These are phyloP conservation scores for Condylura cristata DNA, from an alignment of 2,113 vertebrate genomes.

Conservation along the genomic window DNA sequence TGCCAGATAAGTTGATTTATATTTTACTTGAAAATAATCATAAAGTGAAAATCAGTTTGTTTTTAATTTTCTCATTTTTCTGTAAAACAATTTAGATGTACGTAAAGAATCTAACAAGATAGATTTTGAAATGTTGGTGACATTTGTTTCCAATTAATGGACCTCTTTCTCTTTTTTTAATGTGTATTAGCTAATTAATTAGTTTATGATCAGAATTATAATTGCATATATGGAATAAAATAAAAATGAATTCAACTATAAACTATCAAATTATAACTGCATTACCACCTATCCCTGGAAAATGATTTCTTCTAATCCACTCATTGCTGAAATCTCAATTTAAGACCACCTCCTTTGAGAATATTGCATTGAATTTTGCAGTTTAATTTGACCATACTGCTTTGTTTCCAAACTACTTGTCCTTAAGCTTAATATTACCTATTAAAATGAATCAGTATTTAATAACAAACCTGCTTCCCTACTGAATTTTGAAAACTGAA, in stretches of 20 bases:
- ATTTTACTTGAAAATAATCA: slow-evolving; percentile 14
- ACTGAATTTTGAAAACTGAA: slow-evolving; percentile 8
- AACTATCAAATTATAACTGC: not conserved
- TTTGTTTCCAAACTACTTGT: not conserved
- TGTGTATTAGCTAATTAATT: not conserved
- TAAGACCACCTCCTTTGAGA: not conserved
- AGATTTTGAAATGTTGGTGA: not conserved
- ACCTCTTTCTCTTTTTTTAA: not conserved
- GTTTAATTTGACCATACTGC: not conserved
- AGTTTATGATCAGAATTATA: not conserved
- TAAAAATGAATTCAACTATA: not conserved
- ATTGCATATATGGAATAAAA: not conserved
- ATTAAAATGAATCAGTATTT: not conserved
- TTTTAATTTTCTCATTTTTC: not conserved
- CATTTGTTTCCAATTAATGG: not conserved
- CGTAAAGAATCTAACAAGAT: not conserved
- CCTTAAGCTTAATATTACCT: not conserved
- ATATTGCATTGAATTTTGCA: not conserved
- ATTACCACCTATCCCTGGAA: not conserved
- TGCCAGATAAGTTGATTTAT: not conserved
- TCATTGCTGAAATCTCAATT: slow-evolving; percentile 6
- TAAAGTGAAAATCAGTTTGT: not conserved
- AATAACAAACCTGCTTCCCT: not conserved
- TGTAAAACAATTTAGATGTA: not conserved
- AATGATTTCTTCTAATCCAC: not conserved